A percentile compares a stretch with the other conserved stretches of the same genome.
Conservation (phyloP, 2,888 invertebrate genomes). For the Nebria brevicollis region DNA sequence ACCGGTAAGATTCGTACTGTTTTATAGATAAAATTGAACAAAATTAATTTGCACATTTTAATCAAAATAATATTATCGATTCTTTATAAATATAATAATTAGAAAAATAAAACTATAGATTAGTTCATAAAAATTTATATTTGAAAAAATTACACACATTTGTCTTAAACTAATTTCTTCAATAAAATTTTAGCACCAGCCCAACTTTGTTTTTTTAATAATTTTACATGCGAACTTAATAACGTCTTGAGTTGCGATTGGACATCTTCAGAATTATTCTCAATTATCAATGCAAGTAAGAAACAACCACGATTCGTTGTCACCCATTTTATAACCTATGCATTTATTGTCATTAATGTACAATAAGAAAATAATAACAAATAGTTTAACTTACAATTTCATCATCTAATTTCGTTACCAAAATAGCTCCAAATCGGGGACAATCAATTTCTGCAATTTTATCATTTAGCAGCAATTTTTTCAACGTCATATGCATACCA, state of each 20-base stretch:
- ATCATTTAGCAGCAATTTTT: constrained; percentile 77
- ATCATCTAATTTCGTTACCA: constrained; percentile 66
- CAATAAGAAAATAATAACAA: constrained; percentile 28
- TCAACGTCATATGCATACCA: constrained; percentile 80
- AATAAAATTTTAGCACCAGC: constrained; percentile 74
- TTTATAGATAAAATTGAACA: too few species aligned
- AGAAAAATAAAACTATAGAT: too few species aligned
- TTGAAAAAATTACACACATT: background rate
- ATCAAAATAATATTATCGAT: too few species aligned
- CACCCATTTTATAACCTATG: constrained; percentile 73
- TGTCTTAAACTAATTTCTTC: constrained; percentile 60
- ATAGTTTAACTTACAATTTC: constrained; percentile 65
- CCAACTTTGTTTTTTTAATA: constrained; percentile 67
- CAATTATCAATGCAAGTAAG: constrained; percentile 73
- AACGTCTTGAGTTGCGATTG: constrained; percentile 64
- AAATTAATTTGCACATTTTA: too few species aligned
- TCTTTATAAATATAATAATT: too few species aligned
- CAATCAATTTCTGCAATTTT: constrained; percentile 63
- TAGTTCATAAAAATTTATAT: background rate
- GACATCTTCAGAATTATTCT: constrained; percentile 67
- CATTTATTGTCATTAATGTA: constrained; percentile 42
- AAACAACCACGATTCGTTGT: constrained; percentile 81
- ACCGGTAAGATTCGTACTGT: too few species aligned
- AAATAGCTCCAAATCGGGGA: constrained; percentile 68
- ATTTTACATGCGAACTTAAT: constrained; percentile 62